Conservation (phyloP, 2,888 invertebrate species). For the Cinara cedri region DNA sequence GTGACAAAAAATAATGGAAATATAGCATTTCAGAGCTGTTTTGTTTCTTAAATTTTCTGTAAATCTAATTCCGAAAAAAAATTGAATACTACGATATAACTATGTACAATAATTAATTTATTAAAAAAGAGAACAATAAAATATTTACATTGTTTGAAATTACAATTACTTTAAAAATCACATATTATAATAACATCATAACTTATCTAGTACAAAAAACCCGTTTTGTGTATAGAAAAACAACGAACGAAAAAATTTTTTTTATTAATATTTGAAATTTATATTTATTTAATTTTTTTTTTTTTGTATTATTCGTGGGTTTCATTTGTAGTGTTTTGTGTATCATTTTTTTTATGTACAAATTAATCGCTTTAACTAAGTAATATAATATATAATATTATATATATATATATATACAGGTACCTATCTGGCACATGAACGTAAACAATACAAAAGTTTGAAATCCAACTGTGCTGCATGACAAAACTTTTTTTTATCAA, state of each 20-base stretch:
- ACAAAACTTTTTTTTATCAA: slow-evolving; percentile 30
- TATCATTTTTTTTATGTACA: neutral
- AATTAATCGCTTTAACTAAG: slow-evolving; percentile 26
- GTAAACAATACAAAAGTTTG: slow-evolving; percentile 28
- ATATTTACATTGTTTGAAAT: neutral
- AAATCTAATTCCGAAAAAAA: too few species aligned
- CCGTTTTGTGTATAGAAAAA: neutral
- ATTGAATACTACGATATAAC: neutral
- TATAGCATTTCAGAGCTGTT: too few species aligned
- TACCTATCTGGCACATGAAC: neutral
- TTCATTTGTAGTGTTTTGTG: neutral
- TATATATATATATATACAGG: neutral
- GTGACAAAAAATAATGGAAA: too few species aligned
- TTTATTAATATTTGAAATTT: neutral
- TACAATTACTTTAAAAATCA: too few species aligned
- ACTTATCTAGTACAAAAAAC: too few species aligned
- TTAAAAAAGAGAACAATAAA: neutral
- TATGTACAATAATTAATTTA: neutral
- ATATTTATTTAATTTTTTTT: too few species aligned
- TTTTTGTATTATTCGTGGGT: too few species aligned
- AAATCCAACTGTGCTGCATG: slow-evolving; percentile 40
- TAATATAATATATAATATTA: neutral
- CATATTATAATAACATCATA: too few species aligned
- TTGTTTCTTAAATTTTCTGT: too few species aligned
- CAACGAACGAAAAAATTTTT: neutral